Evolutionary conservation across 2,888 invertebrate genomes (phyloP), one percentile per base, ranked within the genome.

Genomic region (Osmoderma eremita): DNA sequence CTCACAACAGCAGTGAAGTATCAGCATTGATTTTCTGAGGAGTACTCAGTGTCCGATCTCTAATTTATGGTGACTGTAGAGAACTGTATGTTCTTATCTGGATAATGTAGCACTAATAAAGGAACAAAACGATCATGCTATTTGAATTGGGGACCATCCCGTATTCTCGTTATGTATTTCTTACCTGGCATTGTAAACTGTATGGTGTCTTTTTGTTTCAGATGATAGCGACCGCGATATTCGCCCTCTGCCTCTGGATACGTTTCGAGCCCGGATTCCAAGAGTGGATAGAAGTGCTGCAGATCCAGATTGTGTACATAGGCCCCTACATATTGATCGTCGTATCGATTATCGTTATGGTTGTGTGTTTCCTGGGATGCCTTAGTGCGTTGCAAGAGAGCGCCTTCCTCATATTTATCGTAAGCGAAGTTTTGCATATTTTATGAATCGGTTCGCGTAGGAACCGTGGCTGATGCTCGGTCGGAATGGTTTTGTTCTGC

Each of bases 271-370:
- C 90, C 0, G 91, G 91, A 2, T 91, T 95, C 77, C 90, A 90
- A 76, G 92, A 93, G 75, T 95, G 93, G 92, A 88, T 95, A 73
- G 85, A 86, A 51, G 88, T 90, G 67, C 81, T 96, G 69, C 86
- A 91, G 67, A 88, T 95, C 49, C 84, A 89, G 71, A 86, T 89
- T 68, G 94, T 92, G 81, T 95, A 94, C 84, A 91, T 90, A 69
- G 95, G 95, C 1, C 86, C 93, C 74, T 95, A 95, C 80, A 87
- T 96, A 69, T 86, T 95, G 69, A 88, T 95, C 65, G 85, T 90
- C 54, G 86, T 87, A 0, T 87, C 93, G 0, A 83, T 92, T 15
- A 81, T 91, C 17, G 87, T 94, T 73, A 90, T 95, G 87, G 84
- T 90, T 1, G 87, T 93, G 12, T 87, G 92, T 0, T 91, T 95